These are phyloP conservation scores for Torymus tubicola DNA, from an alignment of 2,888 invertebrate species.

Conservation along the genomic window DNA sequence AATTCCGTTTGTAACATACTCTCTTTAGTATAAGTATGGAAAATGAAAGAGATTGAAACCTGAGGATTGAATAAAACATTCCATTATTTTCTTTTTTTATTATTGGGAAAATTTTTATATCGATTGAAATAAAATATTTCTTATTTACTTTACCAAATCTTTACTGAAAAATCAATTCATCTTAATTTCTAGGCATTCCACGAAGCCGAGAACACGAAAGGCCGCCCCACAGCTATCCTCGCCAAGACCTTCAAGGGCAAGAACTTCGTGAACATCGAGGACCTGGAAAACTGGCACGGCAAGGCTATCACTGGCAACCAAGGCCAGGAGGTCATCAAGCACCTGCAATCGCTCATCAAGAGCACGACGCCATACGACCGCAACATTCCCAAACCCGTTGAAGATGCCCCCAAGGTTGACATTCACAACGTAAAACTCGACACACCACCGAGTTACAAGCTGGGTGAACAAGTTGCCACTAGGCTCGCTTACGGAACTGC, in stretches of 20 bases:
- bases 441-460: slow-evolving; percentile 89
- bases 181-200: slow-evolving; percentile 82
- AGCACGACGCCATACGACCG: slow-evolving; percentile 82
- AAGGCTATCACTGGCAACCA: slow-evolving; percentile 91
- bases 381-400: slow-evolving; percentile 81
- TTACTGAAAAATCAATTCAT: too few relatives aligned
- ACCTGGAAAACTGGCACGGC: slow-evolving; percentile 98
- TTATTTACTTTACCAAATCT: too few relatives aligned
- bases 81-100: too few relatives aligned
- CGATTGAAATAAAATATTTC: too few relatives aligned
- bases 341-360: slow-evolving; percentile 82
- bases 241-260: slow-evolving; percentile 98
- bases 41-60: too few relatives aligned
- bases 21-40: too few relatives aligned
- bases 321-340: slow-evolving; percentile 82
- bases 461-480: slow-evolving; percentile 89
- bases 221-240: slow-evolving; percentile 93
- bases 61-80: too few relatives aligned
- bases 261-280: slow-evolving; percentile 92
- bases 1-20: too few relatives aligned
- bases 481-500: slow-evolving; percentile 96
- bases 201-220: slow-evolving; percentile 85
- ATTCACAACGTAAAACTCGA: slow-evolving; percentile 85
- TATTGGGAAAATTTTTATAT: too few relatives aligned
- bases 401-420: slow-evolving; percentile 85